Conservation (phyloP, 2,797 vertebrate species). For the Cercopithecus diana region DNA sequence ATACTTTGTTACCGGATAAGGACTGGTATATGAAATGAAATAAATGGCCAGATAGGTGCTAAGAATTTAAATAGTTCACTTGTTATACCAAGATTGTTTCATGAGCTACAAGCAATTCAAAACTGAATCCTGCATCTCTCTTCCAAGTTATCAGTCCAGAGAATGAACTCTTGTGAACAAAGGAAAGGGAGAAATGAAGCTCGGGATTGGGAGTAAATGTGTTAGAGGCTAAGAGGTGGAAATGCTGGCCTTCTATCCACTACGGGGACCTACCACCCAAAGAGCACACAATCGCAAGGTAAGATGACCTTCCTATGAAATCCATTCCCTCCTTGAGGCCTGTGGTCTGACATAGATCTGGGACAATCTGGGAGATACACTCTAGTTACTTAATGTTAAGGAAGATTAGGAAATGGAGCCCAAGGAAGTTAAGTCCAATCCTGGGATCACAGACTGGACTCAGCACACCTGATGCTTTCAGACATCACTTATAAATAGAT, state of each 20-base stretch:
- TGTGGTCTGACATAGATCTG: background rate
- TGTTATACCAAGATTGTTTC: background rate
- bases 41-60: background rate
- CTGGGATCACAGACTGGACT: background rate
- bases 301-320: background rate
- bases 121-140: background rate
- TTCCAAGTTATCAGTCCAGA: background rate
- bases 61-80: background rate
- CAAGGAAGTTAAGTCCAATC: background rate
- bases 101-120: background rate
- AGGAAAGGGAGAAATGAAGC: background rate
- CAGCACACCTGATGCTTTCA: background rate
- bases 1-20: background rate
- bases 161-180: background rate
- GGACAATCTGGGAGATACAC: background rate
- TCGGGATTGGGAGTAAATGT: background rate
- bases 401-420: background rate
- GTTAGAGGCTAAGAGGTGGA: background rate
- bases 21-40: background rate
- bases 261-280: background rate
- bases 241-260: background rate
- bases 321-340: background rate
- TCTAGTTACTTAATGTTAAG: background rate
- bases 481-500: background rate
- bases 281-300: background rate